Base-by-base conservation (phyloP, 2,113 vertebrate species). In the Corydoras sp. region DNA sequence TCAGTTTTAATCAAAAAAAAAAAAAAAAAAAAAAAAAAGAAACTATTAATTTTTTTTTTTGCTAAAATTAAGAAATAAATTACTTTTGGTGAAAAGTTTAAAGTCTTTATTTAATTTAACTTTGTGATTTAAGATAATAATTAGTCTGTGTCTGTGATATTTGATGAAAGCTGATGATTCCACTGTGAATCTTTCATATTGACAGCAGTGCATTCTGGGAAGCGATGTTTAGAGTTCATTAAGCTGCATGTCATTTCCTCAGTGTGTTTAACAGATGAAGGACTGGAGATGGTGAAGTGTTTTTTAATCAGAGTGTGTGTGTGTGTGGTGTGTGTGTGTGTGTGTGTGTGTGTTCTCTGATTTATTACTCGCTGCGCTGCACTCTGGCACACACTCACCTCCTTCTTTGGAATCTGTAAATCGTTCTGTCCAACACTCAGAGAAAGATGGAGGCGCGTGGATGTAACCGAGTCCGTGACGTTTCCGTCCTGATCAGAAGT, bases 311-410 rank as follows among this genome's bases (percentile, higher is more conserved):
- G 31, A 2, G 43, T 29, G 48, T 15, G 61, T 43, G 35, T 43
- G 35, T 43, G 35, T 2, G 35, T 43, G 35, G 51, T 53, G 51
- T 56, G 54, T 56, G 54, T 43, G 35, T 2, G 35, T 43, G 35
- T 43, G 51, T 53, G 51, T 56, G 54, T 56, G 54, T 69, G 67
- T 65, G 77, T 56, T 12, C 49, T 30, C 14, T 71, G 80, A 77
- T 74, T 76, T 80, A 80, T 76, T 64, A 54, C 66, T 24, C 61
- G 51, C 56, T 71, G 35, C 73, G 15, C 51, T 58, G 64, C 15
- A 15, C 32, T 56, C 48, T 59, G 66, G 53, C 24, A 72, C 65
- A 24, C 18, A 18, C 31, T 49, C 12, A 49, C 24, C 58, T 63
- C 72, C 65, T 68, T 51, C 70, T 64, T 69, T 67, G 77, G 61